These are phyloP conservation scores for Acrobasis suavella DNA, from an alignment of 2,888 invertebrate genomes.

Conservation along the genomic window DNA sequence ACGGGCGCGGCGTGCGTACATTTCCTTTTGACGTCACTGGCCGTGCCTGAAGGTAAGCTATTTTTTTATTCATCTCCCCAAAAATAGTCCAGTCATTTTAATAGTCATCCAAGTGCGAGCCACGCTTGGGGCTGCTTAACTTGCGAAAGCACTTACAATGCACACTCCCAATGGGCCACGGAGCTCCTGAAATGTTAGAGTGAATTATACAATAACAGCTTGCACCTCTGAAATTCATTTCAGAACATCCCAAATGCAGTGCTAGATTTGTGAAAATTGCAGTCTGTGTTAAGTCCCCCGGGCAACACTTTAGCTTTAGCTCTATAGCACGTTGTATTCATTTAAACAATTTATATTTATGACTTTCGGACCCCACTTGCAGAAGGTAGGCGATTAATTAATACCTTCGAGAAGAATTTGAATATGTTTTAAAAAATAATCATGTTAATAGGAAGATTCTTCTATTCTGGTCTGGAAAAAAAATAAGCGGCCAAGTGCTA, in stretches of 20 bases:
- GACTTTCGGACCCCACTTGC: background rate
- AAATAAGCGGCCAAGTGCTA: no score
- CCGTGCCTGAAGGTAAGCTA: slow-evolving; percentile 94
- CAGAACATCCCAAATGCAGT: slow-evolving; percentile 5
- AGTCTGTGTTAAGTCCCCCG: slow-evolving; percentile 4
- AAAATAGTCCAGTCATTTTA: no score
- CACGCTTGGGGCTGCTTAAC: no score
- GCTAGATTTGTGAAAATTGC: slow-evolving; percentile 4
- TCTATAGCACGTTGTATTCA: background rate
- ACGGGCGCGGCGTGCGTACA: slow-evolving; percentile 98
- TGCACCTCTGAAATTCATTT: background rate
- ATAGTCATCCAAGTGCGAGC: no score
- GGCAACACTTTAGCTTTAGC: slow-evolving; percentile 1
- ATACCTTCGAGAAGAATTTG: no score
- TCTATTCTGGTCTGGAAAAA: no score
- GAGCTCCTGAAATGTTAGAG: no score
- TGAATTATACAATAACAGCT: background rate
- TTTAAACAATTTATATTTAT: slow-evolving; percentile 10
- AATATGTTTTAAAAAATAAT: no score
- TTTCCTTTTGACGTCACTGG: slow-evolving; percentile 95
- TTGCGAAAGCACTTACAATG: no score
- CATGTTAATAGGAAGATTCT: no score
- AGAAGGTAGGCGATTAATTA: no score
- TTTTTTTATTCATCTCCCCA: background rate
- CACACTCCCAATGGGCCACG: no score